These are phyloP conservation scores for Tympanuchus pallidicinctus DNA, from an alignment of 2,113 vertebrate species.

Conservation along the genomic window DNA sequence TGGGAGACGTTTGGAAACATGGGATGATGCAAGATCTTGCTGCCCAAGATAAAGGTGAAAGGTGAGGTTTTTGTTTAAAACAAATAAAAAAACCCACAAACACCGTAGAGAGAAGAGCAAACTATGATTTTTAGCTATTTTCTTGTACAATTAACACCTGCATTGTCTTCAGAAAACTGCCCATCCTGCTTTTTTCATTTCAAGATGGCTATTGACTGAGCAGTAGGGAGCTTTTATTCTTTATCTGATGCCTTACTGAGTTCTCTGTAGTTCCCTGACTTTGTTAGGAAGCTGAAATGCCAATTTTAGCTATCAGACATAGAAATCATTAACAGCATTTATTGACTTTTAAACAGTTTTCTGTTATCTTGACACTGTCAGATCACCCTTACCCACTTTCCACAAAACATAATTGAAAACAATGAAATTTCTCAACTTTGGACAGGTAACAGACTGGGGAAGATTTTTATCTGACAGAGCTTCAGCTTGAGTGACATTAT, in stretches of 20 bases:
- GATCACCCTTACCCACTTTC: conserved; percentile 8
- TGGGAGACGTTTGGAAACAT: neutral
- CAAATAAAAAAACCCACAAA: neutral
- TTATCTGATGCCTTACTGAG: conserved; percentile 10
- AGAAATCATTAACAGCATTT: conserved; percentile 47
- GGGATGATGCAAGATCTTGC: neutral
- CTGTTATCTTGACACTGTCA: conserved; percentile 8
- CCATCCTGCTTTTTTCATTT: neutral
- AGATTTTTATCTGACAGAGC: conserved; percentile 2
- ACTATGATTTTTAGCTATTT: neutral
- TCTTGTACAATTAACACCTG: neutral
- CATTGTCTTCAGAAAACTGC: neutral
- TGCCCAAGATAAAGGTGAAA: neutral
- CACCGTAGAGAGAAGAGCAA: neutral
- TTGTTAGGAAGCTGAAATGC: conserved; percentile 28
- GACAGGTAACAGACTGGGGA: conserved; percentile 17
- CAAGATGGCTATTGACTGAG: neutral
- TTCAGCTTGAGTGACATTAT: neutral
- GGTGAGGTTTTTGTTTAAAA: neutral
- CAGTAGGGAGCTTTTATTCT: neutral
- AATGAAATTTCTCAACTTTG: conserved; percentile 33
- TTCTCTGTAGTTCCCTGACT: neutral
- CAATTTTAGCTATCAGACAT: conserved; percentile 32
- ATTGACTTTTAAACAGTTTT: conserved; percentile 52
- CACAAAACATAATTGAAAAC: conserved; percentile 36